Percentiles rank a stretch among this genome's conserved stretches.
Conservation (phyloP, 37 sponge, comb jelly and placozoan species). For the Geodia barretti region DNA sequence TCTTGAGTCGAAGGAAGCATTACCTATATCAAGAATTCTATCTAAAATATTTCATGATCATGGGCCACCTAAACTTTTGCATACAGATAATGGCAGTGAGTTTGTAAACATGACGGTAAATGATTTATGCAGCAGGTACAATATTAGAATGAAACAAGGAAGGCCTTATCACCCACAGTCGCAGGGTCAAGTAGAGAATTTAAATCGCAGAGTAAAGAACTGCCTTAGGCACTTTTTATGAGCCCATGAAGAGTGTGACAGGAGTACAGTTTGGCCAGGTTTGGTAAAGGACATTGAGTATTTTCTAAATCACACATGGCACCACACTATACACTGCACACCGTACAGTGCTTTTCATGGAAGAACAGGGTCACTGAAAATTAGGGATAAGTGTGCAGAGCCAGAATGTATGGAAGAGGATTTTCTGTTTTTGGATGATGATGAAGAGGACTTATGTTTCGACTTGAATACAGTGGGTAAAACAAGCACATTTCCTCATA, state of each 20-base stretch:
- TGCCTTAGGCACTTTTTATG: not conserved
- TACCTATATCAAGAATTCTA: not conserved
- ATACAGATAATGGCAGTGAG: slow-evolving; percentile 30
- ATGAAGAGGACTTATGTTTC: not conserved
- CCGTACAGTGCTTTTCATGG: not conserved
- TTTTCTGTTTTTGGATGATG: not conserved
- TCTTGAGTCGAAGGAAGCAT: slow-evolving; percentile 19
- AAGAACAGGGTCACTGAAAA: not conserved
- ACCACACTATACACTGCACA: not conserved
- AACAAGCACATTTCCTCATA: not conserved
- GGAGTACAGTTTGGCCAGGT: not conserved
- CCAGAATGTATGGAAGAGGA: not conserved
- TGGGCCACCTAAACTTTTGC: slow-evolving; percentile 7
- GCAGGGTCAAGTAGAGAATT: slow-evolving; percentile 33
- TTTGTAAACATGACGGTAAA: slow-evolving; percentile 7
- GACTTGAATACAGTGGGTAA: not conserved
- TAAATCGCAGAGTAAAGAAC: slow-evolving; percentile 26
- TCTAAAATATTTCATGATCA: slow-evolving; percentile 3
- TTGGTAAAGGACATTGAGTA: not conserved
- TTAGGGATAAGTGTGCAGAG: not conserved
- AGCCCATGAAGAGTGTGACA: not conserved
- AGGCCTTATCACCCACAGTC: slow-evolving; percentile 36
- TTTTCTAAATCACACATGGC: not conserved
- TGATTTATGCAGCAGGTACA: not conserved
- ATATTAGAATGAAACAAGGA: slow-evolving; percentile 10